A percentile compares a stretch with the other conserved stretches of the same genome.
phyloP scores from a whole-genome alignment of 1,140 invertebrate genomes.

The Drosophila malerkotliana region DNA sequence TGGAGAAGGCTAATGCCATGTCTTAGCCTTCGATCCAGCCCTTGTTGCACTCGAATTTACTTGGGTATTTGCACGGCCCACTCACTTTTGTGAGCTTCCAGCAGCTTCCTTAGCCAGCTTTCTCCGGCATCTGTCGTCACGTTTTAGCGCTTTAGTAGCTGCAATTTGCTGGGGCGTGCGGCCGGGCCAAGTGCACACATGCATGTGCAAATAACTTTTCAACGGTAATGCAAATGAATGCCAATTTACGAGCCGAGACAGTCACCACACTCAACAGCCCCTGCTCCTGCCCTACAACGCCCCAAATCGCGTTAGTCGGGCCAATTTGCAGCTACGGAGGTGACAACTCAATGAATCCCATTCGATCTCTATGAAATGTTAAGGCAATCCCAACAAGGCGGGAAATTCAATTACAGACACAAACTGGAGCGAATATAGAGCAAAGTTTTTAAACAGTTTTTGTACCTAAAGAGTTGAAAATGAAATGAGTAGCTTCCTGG shows the following conservation, averaged over 20 bases:
- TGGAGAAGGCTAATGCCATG: conserved; percentile 35
- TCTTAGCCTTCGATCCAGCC: conserved; percentile 32
- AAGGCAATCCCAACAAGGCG: neutral
- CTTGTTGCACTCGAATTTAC: conserved; percentile 64
- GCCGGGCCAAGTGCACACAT: conserved; percentile 71
- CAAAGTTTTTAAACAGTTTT: neutral
- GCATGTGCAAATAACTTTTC: conserved; percentile 78
- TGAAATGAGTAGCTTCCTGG: neutral
- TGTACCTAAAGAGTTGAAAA: neutral
- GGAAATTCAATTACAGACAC: neutral
- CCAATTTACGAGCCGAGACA: conserved; percentile 68
- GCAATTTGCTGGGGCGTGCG: conserved; percentile 72
- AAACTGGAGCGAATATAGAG: neutral
- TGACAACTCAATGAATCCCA: conserved; percentile 66
- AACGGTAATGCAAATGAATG: conserved; percentile 81
- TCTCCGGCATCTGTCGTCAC: conserved; percentile 60
- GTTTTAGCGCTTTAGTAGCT: conserved; percentile 78
- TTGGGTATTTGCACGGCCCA: conserved; percentile 46
- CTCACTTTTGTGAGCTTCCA: conserved; percentile 2
- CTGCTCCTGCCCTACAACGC: conserved; percentile 1
- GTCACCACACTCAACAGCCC: conserved; percentile 6
- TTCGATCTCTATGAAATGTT: conserved; percentile 17
- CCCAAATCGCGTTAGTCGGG: conserved; percentile 54
- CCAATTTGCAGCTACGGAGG: conserved; percentile 67
- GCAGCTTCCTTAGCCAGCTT: conserved; percentile 8